These are phyloP conservation scores for Paraescarpia echinospica DNA, from an alignment of 1,140 invertebrate genomes.

Conservation along the genomic window DNA sequence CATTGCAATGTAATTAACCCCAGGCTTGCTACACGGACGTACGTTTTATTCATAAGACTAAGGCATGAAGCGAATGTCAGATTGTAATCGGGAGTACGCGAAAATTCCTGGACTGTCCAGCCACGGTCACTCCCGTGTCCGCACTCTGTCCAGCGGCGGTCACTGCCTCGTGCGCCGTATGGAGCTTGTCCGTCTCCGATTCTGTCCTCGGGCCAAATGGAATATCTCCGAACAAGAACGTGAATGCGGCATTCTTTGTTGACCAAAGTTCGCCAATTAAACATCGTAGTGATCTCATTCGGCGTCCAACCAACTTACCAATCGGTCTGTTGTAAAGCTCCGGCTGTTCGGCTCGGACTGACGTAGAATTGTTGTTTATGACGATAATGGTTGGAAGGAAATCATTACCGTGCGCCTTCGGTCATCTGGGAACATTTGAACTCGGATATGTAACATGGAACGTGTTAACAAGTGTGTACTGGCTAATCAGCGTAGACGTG, in stretches of 20 bases:
- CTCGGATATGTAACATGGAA: background rate
- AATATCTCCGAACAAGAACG: background rate
- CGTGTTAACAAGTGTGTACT: background rate
- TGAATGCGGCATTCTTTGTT: background rate
- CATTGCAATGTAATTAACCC: too few species aligned
- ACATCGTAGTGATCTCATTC: background rate
- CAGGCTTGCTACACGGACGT: too few species aligned
- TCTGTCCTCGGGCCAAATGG: background rate
- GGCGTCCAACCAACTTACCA: background rate
- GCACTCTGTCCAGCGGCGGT: background rate
- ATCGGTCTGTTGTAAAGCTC: background rate
- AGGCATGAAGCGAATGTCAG: background rate
- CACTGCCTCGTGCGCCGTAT: background rate
- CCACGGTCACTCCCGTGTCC: too few species aligned
- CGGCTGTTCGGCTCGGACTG: background rate
- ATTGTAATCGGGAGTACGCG: background rate
- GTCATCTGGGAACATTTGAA: background rate
- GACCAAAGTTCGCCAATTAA: slow-evolving; percentile 5
- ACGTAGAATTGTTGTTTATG: background rate
- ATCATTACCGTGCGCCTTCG: too few species aligned
- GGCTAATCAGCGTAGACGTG: background rate
- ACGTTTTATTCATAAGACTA: too few species aligned
- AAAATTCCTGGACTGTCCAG: too few species aligned
- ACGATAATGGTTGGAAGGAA: background rate
- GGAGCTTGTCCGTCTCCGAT: background rate